Evolutionary conservation across 35 echinoderm and acorn worm species (phyloP), one percentile per base, ranked within the genome.

Genomic region (Heliocidaris tuberculata): DNA sequence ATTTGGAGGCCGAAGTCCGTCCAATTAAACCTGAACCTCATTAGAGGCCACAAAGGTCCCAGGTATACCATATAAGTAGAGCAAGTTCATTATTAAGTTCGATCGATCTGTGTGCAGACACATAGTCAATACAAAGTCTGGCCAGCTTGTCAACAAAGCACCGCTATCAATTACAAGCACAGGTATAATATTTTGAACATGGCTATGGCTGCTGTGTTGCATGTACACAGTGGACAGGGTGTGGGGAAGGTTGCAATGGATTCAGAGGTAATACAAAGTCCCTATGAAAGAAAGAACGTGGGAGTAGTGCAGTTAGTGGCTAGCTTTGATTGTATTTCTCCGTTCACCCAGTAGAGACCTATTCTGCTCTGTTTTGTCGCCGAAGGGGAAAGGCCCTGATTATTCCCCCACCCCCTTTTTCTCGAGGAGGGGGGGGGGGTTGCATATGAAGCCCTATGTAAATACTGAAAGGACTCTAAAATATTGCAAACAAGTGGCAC

Each of bases 21-120:
- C 65, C 65, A 78, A 78, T 78, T 78, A 78, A 78, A 19, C 65
- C 65, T 78, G 27, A 78, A 21, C 65, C 24, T 78, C 65, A 78
- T 78, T 78, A 78, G 65, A 78, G 65, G 65, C 24, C 21, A 78
- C 65, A 78, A 4, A n/a, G 21, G 27, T 78, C 27, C 21, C 65
- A 56, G 1, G 9, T 56, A 13, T 56, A 56, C 35, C 3, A 42
- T 0, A 42, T 42, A 56, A 56, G 52, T 56, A 56, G 52, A 78
- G 65, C 65, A 78, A 78, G 65, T 78, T 78, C 65, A 78, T 78
- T 24, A 78, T 78, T 78, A 78, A 78, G 47, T 32, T 21, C 30
- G 10, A 89, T 89, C 47, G 87, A 89, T 89, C 87, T 89, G 87
- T 89, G 32, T 89, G 87, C 87, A 89, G 87, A 89, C 87, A 47